Conservation (phyloP, 2,888 invertebrate species). For the Ditula angustiorana region DNA sequence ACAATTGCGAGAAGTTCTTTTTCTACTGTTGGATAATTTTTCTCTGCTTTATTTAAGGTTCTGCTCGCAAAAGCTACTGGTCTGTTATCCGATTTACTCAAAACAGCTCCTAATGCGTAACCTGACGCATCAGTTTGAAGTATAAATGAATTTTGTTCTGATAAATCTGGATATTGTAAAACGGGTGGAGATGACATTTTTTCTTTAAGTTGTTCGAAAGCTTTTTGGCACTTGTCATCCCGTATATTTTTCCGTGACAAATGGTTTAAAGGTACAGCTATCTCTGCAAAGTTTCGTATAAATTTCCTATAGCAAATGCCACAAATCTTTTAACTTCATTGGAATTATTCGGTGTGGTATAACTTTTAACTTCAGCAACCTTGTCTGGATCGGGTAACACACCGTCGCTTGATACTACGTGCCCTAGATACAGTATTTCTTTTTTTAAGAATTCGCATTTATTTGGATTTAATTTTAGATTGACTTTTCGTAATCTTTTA, state of each 20-base stretch:
- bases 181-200: neutral
- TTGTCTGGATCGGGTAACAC: conserved; percentile 10
- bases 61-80: conserved; percentile 15
- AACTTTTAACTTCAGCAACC: conserved; percentile 1
- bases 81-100: neutral
- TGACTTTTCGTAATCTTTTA: conserved; percentile 5
- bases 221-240: neutral
- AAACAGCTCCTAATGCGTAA: conserved; percentile 6
- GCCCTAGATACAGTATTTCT: conserved; percentile 13
- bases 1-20: conserved; percentile 8
- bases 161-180: conserved; percentile 13
- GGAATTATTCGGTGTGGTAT: neutral
- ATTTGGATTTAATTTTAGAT: conserved; percentile 16
- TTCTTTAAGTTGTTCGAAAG: neutral
- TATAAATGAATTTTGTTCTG: conserved; percentile 1
- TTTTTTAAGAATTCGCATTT: conserved; percentile 15
- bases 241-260: conserved; percentile 5
- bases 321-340: conserved; percentile 3
- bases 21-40: conserved; percentile 10
- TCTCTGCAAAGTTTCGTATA: conserved; percentile 22
- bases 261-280: conserved; percentile 7
- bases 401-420: conserved; percentile 8
- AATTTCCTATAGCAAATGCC: conserved; percentile 23
- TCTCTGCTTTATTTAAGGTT: conserved; percentile 3
- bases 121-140: conserved; percentile 1